These are phyloP conservation scores for Cephus pulcher DNA, from an alignment of 2,888 invertebrate species.

Conservation along the genomic window DNA sequence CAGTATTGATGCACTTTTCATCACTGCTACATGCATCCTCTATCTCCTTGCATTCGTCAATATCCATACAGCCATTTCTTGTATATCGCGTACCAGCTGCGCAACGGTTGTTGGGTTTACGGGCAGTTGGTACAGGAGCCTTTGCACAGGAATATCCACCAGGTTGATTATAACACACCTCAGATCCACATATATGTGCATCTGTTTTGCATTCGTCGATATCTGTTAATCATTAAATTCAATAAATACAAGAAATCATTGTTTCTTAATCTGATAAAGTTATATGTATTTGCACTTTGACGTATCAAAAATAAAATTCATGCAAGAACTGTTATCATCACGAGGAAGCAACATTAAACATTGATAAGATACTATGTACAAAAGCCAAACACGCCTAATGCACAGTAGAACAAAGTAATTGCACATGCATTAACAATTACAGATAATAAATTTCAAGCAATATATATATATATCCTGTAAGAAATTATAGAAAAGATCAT, in stretches of 20 bases:
- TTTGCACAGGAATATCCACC: slow-evolving; percentile 74
- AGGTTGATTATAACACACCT: slow-evolving; percentile 76
- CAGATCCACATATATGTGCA: slow-evolving; percentile 71
- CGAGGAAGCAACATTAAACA: not conserved
- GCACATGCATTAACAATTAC: not conserved
- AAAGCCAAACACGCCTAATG: not conserved
- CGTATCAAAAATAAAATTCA: not conserved
- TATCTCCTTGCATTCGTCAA: slow-evolving; percentile 75
- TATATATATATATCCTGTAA: not conserved
- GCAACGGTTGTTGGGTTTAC: slow-evolving; percentile 36
- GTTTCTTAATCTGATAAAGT: not conserved
- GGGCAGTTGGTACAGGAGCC: slow-evolving; percentile 43
- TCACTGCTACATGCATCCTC: slow-evolving; percentile 72
- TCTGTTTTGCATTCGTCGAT: slow-evolving; percentile 81
- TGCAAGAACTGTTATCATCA: not conserved
- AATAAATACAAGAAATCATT: not conserved
- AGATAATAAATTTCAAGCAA: not conserved
- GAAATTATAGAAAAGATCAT: not conserved
- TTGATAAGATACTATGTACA: not conserved
- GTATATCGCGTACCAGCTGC: slow-evolving; percentile 40
- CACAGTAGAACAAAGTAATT: not conserved
- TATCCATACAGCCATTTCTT: slow-evolving; percentile 68
- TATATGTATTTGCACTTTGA: not conserved
- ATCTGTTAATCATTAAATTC: slow-evolving; percentile 68
- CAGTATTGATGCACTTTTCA: slow-evolving; percentile 77